Evolutionary conservation across 2,113 vertebrate genomes (phyloP), one percentile per base, ranked within the genome.

Genomic region (Lagopus leucura): DNA sequence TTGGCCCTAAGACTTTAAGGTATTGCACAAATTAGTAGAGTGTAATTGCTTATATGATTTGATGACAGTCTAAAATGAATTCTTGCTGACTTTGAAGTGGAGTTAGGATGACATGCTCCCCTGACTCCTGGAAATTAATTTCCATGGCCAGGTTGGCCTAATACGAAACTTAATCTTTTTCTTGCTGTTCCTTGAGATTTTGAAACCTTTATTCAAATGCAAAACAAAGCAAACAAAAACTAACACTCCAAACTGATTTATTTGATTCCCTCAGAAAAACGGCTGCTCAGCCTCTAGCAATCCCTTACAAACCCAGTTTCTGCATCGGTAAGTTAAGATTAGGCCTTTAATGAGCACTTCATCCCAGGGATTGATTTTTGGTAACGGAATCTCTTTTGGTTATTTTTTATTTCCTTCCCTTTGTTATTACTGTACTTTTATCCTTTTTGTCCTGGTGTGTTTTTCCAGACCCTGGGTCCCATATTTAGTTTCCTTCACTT

Each of bases 341-440:
- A 91, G 65, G 61, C 8, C 38, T 64, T 83, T 94, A 89, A 93
- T 45, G 79, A 96, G 72, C 70, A 58, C 58, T 82, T 96, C 61
- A 66, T 93, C 92, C 81, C 42, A 86, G 66, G 40, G 76, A 86
- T 45, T 94, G 82, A 32, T 43, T 96, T 92, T 91, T 83, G 63
- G 86, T 94, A 91, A 94, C 2, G 5, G 86, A 96, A 96, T 95
- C 48, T 93, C 90, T 88, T 97, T 94, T 94, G 93, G 93, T 96
- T 96, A 83, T 96, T 95, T 96, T 96, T 96, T 95, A 94, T 96
- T 97, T 97, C 95, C 93, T 97, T 93, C 77, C n/a, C 65, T 83
- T 92, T 88, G 47, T 93, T 93, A 70, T 95, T 94, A 79, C 52
- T 93, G 47, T 82, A 87, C 70, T 90, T 94, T 82, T 95, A 84